These are phyloP conservation scores for Macrophya annulata DNA, from an alignment of 2,888 invertebrate species.

Conservation along the genomic window DNA sequence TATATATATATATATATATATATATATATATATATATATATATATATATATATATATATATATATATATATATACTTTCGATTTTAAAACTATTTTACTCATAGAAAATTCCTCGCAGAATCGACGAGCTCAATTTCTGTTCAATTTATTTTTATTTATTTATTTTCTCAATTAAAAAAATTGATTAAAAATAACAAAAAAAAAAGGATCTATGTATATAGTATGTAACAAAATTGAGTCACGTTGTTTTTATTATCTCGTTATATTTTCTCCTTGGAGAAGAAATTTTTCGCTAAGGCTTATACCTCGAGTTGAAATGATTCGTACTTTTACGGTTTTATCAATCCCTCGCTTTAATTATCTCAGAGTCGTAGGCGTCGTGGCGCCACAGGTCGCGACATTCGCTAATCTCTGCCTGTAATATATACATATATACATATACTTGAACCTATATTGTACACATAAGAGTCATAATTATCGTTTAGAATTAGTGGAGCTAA, in stretches of 20 bases:
- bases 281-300: not conserved
- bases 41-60: too few species aligned
- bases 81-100: not conserved
- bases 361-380: constrained; percentile 50
- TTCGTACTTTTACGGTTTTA: not conserved
- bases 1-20: too few species aligned
- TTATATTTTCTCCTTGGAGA: not conserved
- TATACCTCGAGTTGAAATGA: not conserved
- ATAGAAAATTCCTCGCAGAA: not conserved
- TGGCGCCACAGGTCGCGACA: constrained; percentile 46
- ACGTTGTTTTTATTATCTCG: not conserved
- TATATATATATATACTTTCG: not conserved
- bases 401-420: constrained; percentile 16
- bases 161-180: not conserved
- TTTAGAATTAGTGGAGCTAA: not conserved
- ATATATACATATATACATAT: not conserved
- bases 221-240: not conserved
- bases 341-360: constrained; percentile 38
- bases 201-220: too few species aligned
- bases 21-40: too few species aligned
- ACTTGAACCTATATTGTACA: not conserved
- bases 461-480: not conserved
- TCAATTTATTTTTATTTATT: not conserved
- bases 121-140: not conserved
- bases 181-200: not conserved